A percentile compares a stretch with the other conserved stretches of the same genome.
phyloP scores from a whole-genome alignment of 2,113 vertebrate species.

The Gymnorhina tibicen region DNA sequence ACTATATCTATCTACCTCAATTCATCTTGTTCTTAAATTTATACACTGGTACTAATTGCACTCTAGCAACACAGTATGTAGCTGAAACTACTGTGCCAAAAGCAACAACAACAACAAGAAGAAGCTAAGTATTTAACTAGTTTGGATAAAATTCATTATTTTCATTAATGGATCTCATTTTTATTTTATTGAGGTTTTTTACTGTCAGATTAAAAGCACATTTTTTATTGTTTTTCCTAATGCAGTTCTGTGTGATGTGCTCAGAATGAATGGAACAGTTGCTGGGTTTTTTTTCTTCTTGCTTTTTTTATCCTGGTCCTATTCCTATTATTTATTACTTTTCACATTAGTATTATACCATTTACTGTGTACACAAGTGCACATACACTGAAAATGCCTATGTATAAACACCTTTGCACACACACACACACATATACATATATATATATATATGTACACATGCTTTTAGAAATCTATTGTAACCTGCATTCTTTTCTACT shows the following conservation, averaged over 20 bases:
- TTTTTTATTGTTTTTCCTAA: conserved; percentile 72
- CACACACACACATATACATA: accelerated
- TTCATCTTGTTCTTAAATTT: background rate
- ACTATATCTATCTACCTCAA: background rate
- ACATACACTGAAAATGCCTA: background rate
- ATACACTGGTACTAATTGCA: conserved; percentile 21
- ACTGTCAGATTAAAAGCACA: conserved; percentile 69
- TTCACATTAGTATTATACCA: background rate
- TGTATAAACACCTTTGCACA: background rate
- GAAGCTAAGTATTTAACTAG: conserved; percentile 51
- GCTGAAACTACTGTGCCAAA: conserved; percentile 44
- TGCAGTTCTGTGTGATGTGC: conserved; percentile 60
- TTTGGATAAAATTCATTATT: conserved; percentile 72
- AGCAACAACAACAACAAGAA: background rate
- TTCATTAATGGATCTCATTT: conserved; percentile 75
- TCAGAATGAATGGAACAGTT: conserved; percentile 70
- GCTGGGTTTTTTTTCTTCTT: conserved; percentile 63
- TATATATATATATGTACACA: background rate
- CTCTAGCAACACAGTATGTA: background rate
- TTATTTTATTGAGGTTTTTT: conserved; percentile 69
- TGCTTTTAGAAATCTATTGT: background rate
- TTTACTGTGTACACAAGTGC: background rate
- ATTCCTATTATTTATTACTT: conserved; percentile 57
- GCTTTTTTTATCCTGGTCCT: conserved; percentile 46
- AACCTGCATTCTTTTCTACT: background rate